phyloP scores from a whole-genome alignment of 2,888 invertebrate genomes.

The Oligia fasciuncula region DNA sequence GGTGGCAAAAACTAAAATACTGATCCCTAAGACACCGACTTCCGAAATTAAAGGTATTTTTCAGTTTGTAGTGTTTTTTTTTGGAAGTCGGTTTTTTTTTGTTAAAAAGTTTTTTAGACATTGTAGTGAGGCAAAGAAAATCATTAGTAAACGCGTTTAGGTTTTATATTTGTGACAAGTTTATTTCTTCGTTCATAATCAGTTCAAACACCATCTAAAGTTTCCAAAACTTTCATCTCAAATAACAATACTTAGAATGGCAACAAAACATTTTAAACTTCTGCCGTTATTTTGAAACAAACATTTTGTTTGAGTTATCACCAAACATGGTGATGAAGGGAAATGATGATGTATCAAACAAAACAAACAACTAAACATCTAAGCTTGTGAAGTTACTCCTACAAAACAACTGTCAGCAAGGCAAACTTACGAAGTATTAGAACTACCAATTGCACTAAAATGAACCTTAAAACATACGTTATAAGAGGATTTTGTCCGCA shows the following conservation, averaged over 20 bases:
- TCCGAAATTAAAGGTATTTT: no score
- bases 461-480: not conserved
- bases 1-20: no score
- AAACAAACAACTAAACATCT: constrained; percentile 76
- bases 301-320: constrained; percentile 52
- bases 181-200: not conserved
- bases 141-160: not conserved
- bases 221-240: constrained; percentile 12
- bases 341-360: constrained; percentile 65
- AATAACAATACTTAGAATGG: constrained; percentile 11
- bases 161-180: not conserved
- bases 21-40: no score
- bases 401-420: constrained; percentile 74
- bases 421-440: constrained; percentile 19
- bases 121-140: not conserved
- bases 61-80: no score
- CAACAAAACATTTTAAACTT: constrained; percentile 52
- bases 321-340: constrained; percentile 55
- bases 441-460: not conserved
- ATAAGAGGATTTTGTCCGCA: constrained; percentile 18
- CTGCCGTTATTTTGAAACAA: constrained; percentile 45
- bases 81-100: no score
- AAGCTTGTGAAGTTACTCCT: constrained; percentile 72
- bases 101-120: no score
- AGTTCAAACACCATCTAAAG: not conserved